Base-by-base conservation (phyloP, 2,888 invertebrate species). In the Morpho achilles region DNA sequence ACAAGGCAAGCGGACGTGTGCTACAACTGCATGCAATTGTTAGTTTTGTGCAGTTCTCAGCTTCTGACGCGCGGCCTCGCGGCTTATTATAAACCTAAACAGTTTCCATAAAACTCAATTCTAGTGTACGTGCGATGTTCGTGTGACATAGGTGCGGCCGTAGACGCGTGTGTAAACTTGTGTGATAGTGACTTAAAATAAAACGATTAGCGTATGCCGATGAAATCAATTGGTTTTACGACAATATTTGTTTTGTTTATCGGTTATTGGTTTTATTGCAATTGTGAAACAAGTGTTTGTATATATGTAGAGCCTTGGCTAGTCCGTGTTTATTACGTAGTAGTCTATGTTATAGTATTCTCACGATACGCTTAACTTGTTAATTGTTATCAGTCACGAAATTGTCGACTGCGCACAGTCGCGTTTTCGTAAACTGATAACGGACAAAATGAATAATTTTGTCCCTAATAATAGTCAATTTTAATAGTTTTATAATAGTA, bases 11-110 rank as follows among this genome's bases (percentile, higher is more conserved):
- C 79, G 78, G 81, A 81, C 81, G 77, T 76, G 69, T 69, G 73
- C 68, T 75, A 87, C 84, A 85, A 89, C 89, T 82, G 87, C 91
- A 79, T 92, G 92, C 82, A 92, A 92, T 86, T 83, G 91, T 74
- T 80, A 77, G 87, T 83, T 80, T 82, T 81, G 80, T 85, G 84
- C 77, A 76, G 80, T 79, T 82, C 84, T 73, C 87, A 87, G 88
- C 84, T 83, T 87, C 85, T 81, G 82, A 81, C 87, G 85, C 79
- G 80, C 80, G 82, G 82, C 80, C 78, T 78, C 73, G 70, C 71
- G 61, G 56, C 60, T 63, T 61, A 59, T 63, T 64, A 55, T 44
- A 60, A 56, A 56, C 50, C 23, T 43, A 48, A 59, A 55, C 50
- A 55, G 32, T 50, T 44, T 56, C 22, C 44, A 49, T 52, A 23